A percentile compares a stretch with the other conserved stretches of the same genome.
phyloP scores from a whole-genome alignment of 2,797 vertebrate genomes.

The Gymnothorax reevesii region DNA sequence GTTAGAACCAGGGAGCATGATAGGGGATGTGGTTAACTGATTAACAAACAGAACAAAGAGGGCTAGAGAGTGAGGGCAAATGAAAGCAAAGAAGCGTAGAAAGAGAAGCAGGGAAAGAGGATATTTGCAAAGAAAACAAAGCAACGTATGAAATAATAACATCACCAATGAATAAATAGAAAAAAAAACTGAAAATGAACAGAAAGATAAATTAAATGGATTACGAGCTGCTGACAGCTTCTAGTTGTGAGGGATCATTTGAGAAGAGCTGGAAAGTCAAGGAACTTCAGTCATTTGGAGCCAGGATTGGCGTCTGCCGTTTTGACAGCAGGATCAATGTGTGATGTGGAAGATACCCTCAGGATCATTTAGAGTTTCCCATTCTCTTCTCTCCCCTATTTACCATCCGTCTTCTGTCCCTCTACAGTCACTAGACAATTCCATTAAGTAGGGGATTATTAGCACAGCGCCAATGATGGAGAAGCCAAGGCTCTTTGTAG shows the following conservation, averaged over 20 bases:
- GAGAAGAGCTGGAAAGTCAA: slow-evolving; percentile 51
- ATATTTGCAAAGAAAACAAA: no score
- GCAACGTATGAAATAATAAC: no score
- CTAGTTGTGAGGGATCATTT: slow-evolving; percentile 48
- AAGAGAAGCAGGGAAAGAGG: no score
- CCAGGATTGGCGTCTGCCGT: slow-evolving; percentile 58
- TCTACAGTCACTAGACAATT: slow-evolving; percentile 72
- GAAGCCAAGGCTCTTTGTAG: slow-evolving; percentile 52
- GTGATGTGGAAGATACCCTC: slow-evolving; percentile 52
- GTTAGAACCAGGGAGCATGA: no score
- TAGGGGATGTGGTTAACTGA: no score
- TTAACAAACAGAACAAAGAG: no score
- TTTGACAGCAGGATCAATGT: slow-evolving; percentile 72
- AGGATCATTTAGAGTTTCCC: slow-evolving; percentile 61
- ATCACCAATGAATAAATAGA: no score
- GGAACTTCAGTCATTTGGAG: slow-evolving; percentile 64
- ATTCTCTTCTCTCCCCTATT: slow-evolving; percentile 51
- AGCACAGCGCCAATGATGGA: slow-evolving; percentile 70
- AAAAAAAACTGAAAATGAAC: no score
- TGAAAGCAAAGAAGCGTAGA: no score
- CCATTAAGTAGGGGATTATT: slow-evolving; percentile 77
- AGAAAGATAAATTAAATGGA: no score
- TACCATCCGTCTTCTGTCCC: slow-evolving; percentile 72
- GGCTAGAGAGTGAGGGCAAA: no score
- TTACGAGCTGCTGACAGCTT: background rate